These are phyloP conservation scores for Pandemis corylana DNA, from an alignment of 2,888 invertebrate species.

Conservation along the genomic window DNA sequence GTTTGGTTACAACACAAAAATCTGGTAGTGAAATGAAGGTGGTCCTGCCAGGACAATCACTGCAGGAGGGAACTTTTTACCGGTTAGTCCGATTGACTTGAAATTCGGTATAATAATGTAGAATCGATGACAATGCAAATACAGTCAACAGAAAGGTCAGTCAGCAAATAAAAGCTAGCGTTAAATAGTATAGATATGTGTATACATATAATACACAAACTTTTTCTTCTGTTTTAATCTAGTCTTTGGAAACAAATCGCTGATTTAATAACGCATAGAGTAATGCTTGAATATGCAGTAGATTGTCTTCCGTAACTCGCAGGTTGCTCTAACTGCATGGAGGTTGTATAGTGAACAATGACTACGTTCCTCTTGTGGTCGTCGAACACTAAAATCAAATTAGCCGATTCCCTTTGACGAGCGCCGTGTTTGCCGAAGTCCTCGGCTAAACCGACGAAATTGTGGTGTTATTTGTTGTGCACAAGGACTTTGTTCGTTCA, in stretches of 20 bases:
- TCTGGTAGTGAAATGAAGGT: too few relatives aligned
- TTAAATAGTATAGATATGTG: too few relatives aligned
- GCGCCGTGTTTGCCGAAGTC: conserved; percentile 62
- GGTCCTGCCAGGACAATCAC: too few relatives aligned
- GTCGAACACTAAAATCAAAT: conserved; percentile 72
- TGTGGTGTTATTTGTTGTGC: conserved; percentile 52
- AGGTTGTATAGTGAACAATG: conserved; percentile 3
- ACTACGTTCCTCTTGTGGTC: conserved; percentile 54
- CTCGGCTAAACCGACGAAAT: conserved; percentile 57
- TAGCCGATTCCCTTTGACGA: conserved; percentile 70
- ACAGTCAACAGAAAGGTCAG: too few relatives aligned
- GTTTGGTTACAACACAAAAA: too few relatives aligned
- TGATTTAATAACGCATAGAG: not conserved
- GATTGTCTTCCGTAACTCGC: not conserved
- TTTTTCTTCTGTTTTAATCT: too few relatives aligned
- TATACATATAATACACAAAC: too few relatives aligned
- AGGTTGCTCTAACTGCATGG: conserved; percentile 9
- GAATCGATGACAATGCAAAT: too few relatives aligned
- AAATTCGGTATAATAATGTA: too few relatives aligned
- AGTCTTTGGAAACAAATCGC: not conserved
- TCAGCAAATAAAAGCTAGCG: too few relatives aligned
- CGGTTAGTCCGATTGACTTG: too few relatives aligned
- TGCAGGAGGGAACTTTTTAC: too few relatives aligned
- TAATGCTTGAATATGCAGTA: not conserved
- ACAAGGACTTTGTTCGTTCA: conserved; percentile 8